Base-by-base conservation (phyloP, 2,113 vertebrate species). In the Nibea albiflora region DNA sequence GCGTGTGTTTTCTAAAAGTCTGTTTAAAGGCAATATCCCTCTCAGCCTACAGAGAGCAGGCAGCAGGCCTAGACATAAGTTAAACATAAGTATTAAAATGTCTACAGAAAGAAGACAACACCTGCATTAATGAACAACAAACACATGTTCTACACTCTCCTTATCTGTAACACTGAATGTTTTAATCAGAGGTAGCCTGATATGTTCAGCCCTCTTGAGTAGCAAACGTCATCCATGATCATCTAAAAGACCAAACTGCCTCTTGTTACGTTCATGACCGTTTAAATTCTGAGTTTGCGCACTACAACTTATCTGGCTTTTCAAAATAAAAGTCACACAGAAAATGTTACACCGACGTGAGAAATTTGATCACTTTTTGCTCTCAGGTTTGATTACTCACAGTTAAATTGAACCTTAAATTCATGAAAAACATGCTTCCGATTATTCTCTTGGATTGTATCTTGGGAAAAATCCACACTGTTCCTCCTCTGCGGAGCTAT, bases 201-300 rank as follows among this genome's bases (percentile, higher is more conserved):
- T 35, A 35, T 35, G 8, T 35, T 35, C 35, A 8, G 31, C 31
- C 31, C 31, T 31, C 31, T 31, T 31, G 31, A 31, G 35, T 35
- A 35, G 7, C 8, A 35, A 1, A 35, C 8, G 35, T 35, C 5
- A 35, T 1, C 7, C 35, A 35, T 35, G 35, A 50, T 16, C 0
- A 28, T 19, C n/a, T 31, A 73, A 57, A 46, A 16, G 11, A 22
- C 53, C 31, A 1, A 35, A 31, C 11, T 14, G 42, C 3, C 3
- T 15, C 22, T 31, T 56, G 15, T 20, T 24, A 52, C 8, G 12
- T 26, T 46, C 17, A 24, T 16, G 7, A 11, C 19, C 5, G 46
- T 87, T 85, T 54, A 56, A 89, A 90, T 80, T 81, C 66, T 22
- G 77, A 77, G 76, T 53, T 50, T 83, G 81, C 79, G 78, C 78